These are phyloP conservation scores for Danaus melanippus DNA, from an alignment of 1,140 invertebrate genomes.

Conservation along the genomic window DNA sequence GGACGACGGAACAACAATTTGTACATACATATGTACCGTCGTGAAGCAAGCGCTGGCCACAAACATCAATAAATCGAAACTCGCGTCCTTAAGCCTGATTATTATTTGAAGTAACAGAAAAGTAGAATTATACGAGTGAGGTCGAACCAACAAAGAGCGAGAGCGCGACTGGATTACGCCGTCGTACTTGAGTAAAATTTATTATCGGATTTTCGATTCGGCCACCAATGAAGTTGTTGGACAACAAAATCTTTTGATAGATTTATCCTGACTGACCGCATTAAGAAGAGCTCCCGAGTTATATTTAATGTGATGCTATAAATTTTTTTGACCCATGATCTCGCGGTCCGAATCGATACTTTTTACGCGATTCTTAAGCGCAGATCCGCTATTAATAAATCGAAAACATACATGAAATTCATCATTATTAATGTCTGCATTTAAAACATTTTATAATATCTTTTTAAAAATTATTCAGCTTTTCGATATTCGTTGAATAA, in stretches of 20 bases:
- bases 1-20: too few species aligned
- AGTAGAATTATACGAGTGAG: conserved; percentile 61
- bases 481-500: conserved; percentile 17
- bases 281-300: conserved; percentile 53
- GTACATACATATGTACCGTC: too few species aligned
- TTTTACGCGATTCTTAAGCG: conserved; percentile 36
- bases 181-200: conserved; percentile 71
- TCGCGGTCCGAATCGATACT: conserved; percentile 19
- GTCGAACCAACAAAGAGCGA: conserved; percentile 63
- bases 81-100: conserved; percentile 37
- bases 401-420: conserved; percentile 19
- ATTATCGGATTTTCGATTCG: conserved; percentile 71
- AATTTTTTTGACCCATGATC: conserved; percentile 46
- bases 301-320: conserved; percentile 63
- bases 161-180: conserved; percentile 66
- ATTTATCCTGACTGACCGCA: conserved; percentile 68
- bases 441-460: conserved; percentile 7
- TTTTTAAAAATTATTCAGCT: conserved; percentile 18
- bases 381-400: conserved; percentile 19
- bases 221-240: conserved; percentile 71
- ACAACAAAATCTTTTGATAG: conserved; percentile 72
- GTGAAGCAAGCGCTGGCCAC: too few species aligned
- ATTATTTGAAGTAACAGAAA: conserved; percentile 60
- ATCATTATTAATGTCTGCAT: conserved; percentile 17
- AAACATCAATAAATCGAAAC: too few species aligned